Evolutionary conservation across 2,113 vertebrate species (phyloP).

Genomic region (Dicentrarchus labrax): DNA sequence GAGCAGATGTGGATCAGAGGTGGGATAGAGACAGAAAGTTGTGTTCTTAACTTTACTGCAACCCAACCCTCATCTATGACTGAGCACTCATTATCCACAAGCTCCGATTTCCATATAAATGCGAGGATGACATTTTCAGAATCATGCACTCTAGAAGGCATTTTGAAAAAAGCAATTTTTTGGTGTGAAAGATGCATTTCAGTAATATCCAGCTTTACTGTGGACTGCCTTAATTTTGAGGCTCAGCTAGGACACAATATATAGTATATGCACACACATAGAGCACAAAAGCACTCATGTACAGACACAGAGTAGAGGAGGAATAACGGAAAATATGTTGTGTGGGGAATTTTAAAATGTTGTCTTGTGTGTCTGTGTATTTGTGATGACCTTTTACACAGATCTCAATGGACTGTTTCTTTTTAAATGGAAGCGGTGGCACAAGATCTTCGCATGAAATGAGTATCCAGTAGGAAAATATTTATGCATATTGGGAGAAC

Average conservation of each 20-base stretch:
- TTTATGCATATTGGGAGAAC: background rate
- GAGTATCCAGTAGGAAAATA: background rate
- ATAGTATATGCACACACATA: background rate
- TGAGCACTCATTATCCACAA: background rate
- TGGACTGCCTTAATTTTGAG: background rate
- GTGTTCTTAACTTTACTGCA: background rate
- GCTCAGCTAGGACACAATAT: background rate
- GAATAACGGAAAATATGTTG: background rate
- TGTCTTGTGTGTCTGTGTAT: slow-evolving; percentile 12
- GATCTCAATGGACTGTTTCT: background rate
- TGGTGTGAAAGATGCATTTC: background rate
- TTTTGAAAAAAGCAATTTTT: background rate
- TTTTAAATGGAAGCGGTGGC: background rate
- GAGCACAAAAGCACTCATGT: background rate
- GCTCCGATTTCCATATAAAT: background rate
- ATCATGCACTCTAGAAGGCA: background rate
- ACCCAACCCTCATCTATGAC: no score
- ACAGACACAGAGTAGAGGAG: background rate
- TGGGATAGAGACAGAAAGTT: background rate
- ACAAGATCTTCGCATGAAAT: background rate
- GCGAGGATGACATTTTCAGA: background rate
- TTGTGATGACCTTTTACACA: slow-evolving; percentile 7
- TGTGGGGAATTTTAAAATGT: slow-evolving; percentile 31
- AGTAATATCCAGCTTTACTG: background rate
- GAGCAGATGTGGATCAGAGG: no score